A percentile compares a stretch with the other conserved stretches of the same genome.
Evolutionary conservation across 2,888 invertebrate genomes (phyloP).

Genomic region (Caenorhabditis macrosperma): DNA sequence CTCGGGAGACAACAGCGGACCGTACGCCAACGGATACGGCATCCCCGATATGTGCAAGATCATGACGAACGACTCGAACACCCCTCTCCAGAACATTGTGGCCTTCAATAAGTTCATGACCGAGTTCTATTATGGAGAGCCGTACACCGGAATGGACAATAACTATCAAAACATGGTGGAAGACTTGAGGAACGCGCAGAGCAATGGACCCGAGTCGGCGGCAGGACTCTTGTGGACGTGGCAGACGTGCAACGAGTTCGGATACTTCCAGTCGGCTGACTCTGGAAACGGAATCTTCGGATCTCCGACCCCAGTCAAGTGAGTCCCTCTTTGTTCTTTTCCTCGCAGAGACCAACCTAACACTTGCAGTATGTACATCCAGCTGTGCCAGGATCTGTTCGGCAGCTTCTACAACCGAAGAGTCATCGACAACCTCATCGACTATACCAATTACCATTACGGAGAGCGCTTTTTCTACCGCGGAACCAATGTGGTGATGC

Average conservation of each 20-base stretch:
- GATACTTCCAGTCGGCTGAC: conserved; percentile 92
- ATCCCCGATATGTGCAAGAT: conserved; percentile 89
- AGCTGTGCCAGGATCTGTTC: conserved; percentile 72
- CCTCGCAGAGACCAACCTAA: neutral
- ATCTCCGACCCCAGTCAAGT: conserved; percentile 72
- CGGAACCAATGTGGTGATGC: conserved; percentile 66
- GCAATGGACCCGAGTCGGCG: conserved; percentile 40
- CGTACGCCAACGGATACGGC: conserved; percentile 83
- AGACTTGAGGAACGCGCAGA: conserved; percentile 45
- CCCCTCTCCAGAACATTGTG: conserved; percentile 57
- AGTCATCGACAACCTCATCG: conserved; percentile 29
- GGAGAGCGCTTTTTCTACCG: conserved; percentile 60
- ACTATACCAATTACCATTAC: conserved; percentile 59
- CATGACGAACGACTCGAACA: conserved; percentile 82
- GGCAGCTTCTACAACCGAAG: conserved; percentile 27
- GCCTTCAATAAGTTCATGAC: conserved; percentile 82
- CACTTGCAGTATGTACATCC: conserved; percentile 66
- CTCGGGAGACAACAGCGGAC: conserved; percentile 90
- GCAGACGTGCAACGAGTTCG: conserved; percentile 96
- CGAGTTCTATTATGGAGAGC: conserved; percentile 52
- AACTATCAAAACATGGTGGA: conserved; percentile 54
- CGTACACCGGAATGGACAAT: conserved; percentile 55
- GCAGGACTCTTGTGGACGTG: conserved; percentile 89
- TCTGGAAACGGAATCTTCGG: conserved; percentile 75
- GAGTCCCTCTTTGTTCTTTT: conserved; percentile 11